Evolutionary conservation across 2,888 invertebrate species (phyloP).

Genomic region (Andrena fulva): DNA sequence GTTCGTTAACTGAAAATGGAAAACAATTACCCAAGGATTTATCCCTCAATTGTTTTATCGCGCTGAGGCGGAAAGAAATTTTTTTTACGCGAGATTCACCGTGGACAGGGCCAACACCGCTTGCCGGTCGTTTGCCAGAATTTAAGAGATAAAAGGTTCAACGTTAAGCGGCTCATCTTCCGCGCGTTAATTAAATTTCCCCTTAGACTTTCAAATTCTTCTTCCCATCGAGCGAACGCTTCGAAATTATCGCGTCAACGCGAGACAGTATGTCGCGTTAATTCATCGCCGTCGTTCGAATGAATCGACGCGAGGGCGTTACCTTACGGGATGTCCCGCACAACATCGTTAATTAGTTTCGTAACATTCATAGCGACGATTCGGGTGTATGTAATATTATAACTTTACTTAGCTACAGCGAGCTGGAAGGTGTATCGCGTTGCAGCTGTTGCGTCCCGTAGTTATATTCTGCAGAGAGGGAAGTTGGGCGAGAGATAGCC

Average conservation of each 20-base stretch:
- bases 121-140: conserved; percentile 43
- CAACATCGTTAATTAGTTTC: conserved; percentile 9
- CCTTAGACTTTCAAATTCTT: conserved; percentile 18
- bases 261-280: background rate
- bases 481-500: background rate
- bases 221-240: background rate
- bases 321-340: background rate
- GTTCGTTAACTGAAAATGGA: background rate
- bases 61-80: background rate
- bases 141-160: conserved; percentile 42
- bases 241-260: background rate
- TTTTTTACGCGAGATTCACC: conserved; percentile 10
- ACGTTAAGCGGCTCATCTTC: conserved; percentile 37
- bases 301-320: background rate
- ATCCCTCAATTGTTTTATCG: conserved; percentile 4
- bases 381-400: background rate
- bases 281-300: background rate
- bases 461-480: conserved; percentile 22
- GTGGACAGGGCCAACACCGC: conserved; percentile 12
- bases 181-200: conserved; percentile 49
- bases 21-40: background rate
- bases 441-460: conserved; percentile 19
- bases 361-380: background rate
- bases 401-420: background rate
- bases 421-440: conserved; percentile 1